Percentiles rank a stretch among this genome's conserved stretches.
These are phyloP conservation scores for Xiphias gladius DNA, from an alignment of 2,113 vertebrate species.

Conservation along the genomic window DNA sequence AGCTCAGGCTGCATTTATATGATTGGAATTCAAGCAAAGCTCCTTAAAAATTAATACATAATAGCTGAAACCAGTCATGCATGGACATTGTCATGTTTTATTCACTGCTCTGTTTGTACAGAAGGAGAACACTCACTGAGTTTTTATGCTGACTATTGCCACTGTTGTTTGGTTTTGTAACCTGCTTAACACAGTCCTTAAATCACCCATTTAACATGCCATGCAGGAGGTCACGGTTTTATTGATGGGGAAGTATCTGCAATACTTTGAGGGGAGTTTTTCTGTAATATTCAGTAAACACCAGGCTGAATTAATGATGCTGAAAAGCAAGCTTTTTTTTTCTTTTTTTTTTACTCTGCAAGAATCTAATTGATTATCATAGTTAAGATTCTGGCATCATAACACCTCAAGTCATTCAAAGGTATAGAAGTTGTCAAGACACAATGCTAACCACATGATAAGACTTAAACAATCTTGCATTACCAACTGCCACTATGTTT, in stretches of 20 bases:
- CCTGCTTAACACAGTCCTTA: conserved; percentile 40
- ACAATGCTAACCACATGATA: conserved; percentile 52
- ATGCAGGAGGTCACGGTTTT: conserved; percentile 65
- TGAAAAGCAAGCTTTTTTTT: conserved; percentile 56
- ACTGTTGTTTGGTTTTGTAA: conserved; percentile 30
- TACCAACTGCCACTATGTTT: conserved; percentile 26
- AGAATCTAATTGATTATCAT: conserved; percentile 62
- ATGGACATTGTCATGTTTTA: conserved; percentile 44
- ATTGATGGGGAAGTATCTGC: conserved; percentile 25
- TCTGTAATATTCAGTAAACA: conserved; percentile 36
- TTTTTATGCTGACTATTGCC: conserved; percentile 32
- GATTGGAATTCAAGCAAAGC: conserved; percentile 64
- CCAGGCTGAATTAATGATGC: conserved; percentile 53
- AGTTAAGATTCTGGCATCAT: conserved; percentile 62
- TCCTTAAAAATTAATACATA: conserved; percentile 38
- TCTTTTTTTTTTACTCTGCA: conserved; percentile 40
- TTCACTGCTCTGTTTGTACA: conserved; percentile 26
- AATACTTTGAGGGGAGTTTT: conserved; percentile 27
- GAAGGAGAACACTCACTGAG: conserved; percentile 21
- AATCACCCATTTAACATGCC: conserved; percentile 74
- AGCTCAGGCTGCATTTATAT: conserved; percentile 50
- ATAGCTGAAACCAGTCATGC: conserved; percentile 69
- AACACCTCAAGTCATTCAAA: conserved; percentile 69
- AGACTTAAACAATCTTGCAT: conserved; percentile 40
- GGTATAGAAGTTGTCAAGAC: conserved; percentile 65